Evolutionary conservation across 2,797 vertebrate species (phyloP).

Genomic region (Jordanella pulchra): DNA sequence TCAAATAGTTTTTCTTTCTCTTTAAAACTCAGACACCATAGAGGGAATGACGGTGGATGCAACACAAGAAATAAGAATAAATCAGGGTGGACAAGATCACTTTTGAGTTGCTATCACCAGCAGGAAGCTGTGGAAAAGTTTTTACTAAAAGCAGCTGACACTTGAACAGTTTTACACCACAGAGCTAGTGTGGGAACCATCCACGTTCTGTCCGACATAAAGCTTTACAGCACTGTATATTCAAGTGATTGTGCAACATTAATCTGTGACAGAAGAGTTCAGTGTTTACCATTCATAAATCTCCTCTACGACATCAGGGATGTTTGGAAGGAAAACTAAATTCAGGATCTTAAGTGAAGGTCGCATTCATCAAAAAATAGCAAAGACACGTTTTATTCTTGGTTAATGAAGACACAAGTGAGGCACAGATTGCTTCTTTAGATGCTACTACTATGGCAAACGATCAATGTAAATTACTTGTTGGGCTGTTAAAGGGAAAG

Average conservation of each 20-base stretch:
- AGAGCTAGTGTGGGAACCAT: not conserved
- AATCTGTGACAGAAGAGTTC: not conserved
- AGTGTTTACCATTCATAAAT: constrained; percentile 1
- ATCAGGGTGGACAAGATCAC: constrained; percentile 15
- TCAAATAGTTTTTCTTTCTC: not conserved
- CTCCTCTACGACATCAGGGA: not conserved
- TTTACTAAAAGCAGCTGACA: constrained; percentile 25
- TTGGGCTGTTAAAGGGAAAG: too few species aligned
- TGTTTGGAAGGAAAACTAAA: not conserved
- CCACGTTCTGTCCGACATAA: not conserved
- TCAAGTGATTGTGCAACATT: constrained; percentile 17
- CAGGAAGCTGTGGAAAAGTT: not conserved
- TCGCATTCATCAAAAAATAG: not conserved
- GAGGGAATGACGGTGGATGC: not conserved
- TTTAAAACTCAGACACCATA: not conserved
- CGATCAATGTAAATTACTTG: too few species aligned
- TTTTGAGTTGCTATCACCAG: constrained; percentile 31
- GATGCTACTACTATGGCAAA: too few species aligned
- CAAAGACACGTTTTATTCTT: not conserved
- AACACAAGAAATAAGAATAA: not conserved
- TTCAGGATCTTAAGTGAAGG: not conserved
- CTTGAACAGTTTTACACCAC: constrained; percentile 18
- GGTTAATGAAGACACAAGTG: not conserved
- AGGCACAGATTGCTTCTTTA: too few species aligned
- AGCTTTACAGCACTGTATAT: not conserved